Evolutionary conservation across 2,888 invertebrate genomes (phyloP).

Genomic region (Phlogophora meticulosa): DNA sequence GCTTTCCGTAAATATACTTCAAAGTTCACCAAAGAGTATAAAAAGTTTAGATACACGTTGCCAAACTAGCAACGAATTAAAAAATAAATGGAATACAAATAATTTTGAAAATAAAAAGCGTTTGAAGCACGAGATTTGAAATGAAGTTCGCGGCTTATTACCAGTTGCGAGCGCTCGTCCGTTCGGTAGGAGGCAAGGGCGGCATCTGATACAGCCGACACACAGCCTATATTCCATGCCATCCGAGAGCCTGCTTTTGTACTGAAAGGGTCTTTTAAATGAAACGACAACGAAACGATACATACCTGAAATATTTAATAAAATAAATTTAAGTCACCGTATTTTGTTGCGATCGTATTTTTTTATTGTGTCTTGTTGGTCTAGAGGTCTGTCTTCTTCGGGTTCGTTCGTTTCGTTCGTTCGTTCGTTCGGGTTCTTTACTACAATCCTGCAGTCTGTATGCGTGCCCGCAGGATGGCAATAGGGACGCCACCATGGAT

Average conservation of each 20-base stretch:
- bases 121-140: slow-evolving; percentile 66
- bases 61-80: slow-evolving; percentile 4
- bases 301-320: neutral
- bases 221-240: slow-evolving; percentile 73
- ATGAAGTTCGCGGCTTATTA: slow-evolving; percentile 67
- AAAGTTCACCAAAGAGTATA: slow-evolving; percentile 52
- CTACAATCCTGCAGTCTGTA: too few relatives aligned
- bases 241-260: slow-evolving; percentile 70
- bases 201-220: slow-evolving; percentile 76
- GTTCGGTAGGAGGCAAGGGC: slow-evolving; percentile 72
- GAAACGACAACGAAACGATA: slow-evolving; percentile 59
- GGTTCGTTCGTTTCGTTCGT: neutral
- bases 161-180: slow-evolving; percentile 69
- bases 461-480: neutral
- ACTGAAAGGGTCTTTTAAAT: slow-evolving; percentile 70
- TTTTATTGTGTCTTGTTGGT: neutral
- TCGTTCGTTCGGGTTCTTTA: neutral
- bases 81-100: slow-evolving; percentile 37
- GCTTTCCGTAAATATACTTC: slow-evolving; percentile 40
- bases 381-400: neutral
- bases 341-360: too few relatives aligned
- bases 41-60: slow-evolving; percentile 17
- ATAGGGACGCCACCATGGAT: neutral
- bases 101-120: slow-evolving; percentile 46
- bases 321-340: too few relatives aligned